Conservation (phyloP, 2,888 invertebrate genomes). For the Epistrophe eligans region DNA sequence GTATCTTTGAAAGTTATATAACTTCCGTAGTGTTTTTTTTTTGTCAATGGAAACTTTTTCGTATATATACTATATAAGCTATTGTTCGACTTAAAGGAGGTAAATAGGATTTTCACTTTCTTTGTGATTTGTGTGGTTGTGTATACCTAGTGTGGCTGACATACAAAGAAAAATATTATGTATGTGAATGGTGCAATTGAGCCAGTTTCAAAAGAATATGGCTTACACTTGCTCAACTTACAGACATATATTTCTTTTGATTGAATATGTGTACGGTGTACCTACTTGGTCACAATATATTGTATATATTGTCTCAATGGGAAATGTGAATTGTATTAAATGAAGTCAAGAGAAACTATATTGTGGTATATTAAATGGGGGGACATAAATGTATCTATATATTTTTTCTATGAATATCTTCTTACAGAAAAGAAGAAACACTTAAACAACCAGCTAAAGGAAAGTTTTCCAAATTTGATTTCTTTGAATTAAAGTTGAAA, state of each 20-base stretch:
- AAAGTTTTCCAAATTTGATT: neutral
- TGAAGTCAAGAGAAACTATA: conserved; percentile 55
- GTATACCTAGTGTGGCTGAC: conserved; percentile 16
- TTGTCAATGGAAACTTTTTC: conserved; percentile 36
- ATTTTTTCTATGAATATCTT: conserved; percentile 23
- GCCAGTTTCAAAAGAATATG: conserved; percentile 57
- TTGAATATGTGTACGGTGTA: neutral
- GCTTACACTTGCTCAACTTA: conserved; percentile 46
- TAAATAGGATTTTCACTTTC: conserved; percentile 61
- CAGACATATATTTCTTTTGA: conserved; percentile 26
- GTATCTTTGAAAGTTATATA: conserved; percentile 56
- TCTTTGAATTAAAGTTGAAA: neutral
- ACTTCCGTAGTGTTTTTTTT: conserved; percentile 29
- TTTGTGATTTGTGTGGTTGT: conserved; percentile 30
- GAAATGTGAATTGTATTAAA: conserved; percentile 26
- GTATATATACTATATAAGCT: neutral
- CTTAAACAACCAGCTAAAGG: neutral
- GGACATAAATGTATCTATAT: neutral
- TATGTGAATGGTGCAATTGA: conserved; percentile 62
- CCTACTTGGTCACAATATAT: conserved; percentile 1
- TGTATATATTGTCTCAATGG: conserved; percentile 36
- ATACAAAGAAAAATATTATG: neutral
- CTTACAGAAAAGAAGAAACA: conserved; percentile 1
- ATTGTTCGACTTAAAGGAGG: conserved; percentile 42
- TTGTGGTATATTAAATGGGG: conserved; percentile 44